A percentile compares a stretch with the other conserved stretches of the same genome.
Evolutionary conservation across 2,113 vertebrate genomes (phyloP).

Genomic region (Lutjanus erythropterus): DNA sequence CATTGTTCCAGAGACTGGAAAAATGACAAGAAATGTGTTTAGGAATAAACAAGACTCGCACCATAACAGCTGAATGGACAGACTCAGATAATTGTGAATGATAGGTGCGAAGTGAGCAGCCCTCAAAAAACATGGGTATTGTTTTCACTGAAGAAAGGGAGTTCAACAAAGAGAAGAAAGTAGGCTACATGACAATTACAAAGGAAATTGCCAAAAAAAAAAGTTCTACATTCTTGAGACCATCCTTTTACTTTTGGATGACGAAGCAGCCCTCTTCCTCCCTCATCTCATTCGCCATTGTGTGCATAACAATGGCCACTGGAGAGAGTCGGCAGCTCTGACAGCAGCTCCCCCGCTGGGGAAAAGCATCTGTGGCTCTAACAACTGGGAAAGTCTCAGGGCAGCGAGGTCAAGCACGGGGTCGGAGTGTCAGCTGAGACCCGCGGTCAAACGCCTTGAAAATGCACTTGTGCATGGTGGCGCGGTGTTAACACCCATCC

Average conservation of each 20-base stretch:
- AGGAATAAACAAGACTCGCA: not conserved
- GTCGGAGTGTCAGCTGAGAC: conserved; percentile 63
- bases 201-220: conserved; percentile 8
- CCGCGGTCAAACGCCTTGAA: conserved; percentile 41
- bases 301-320: conserved; percentile 31
- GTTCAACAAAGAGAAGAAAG: not conserved
- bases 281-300: conserved; percentile 31
- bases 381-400: conserved; percentile 34
- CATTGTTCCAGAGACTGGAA: conserved; percentile 27
- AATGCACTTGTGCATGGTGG: conserved; percentile 56
- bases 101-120: conserved; percentile 53
- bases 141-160: conserved; percentile 27
- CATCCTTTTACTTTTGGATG: conserved; percentile 14
- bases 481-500: conserved; percentile 34
- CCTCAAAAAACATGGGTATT: conserved; percentile 28
- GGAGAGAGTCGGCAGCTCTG: conserved; percentile 44
- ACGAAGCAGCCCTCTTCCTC: not conserved
- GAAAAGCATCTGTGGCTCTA: conserved; percentile 47
- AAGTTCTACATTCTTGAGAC: not conserved
- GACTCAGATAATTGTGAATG: conserved; percentile 42
- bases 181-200: conserved; percentile 23
- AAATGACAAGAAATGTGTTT: conserved; percentile 25
- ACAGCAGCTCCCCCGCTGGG: conserved; percentile 24
- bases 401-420: conserved; percentile 56
- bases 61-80: conserved; percentile 36